Base-by-base conservation (phyloP, 2,113 vertebrate species). In the Recurvirostra avosetta region DNA sequence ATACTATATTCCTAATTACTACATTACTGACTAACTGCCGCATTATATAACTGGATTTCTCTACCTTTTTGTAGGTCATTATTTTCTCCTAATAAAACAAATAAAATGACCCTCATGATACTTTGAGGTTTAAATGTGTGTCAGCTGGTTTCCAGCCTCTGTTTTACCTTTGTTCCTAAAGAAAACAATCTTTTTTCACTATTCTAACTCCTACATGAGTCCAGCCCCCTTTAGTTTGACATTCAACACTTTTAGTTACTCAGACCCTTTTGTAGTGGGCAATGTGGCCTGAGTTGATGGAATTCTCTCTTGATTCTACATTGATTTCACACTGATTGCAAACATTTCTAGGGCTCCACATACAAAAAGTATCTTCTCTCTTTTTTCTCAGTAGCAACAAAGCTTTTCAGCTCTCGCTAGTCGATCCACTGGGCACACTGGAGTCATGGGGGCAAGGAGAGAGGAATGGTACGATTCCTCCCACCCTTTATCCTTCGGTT, bases 31-130 rank as follows among this genome's bases (percentile, higher is more conserved):
- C 25, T 83, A 84, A 81, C 80, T 95, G 45, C 72, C 76, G 1
- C 45, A 53, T 92, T 88, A 91, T 47, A 23, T 86, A 86, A 94
- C 34, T 75, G 25, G 17, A 76, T 66, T 84, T 85, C 52, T 95
- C 58, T 82, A n/a, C 36, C 52, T 88, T 71, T 94, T 94, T 94
- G 13, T 63, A 93, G 84, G 70, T 72, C 71, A 65, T 66, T 70
- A 65, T 82, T 92, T 90, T 84, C 65, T 72, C 14, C 62, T 76
- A 72, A 71, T 72, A 85, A 81, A 96, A 66, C 68, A 95, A 94
- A 85, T 81, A 87, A 90, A 87, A 75, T 1, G 0, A 95, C 7
- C 47, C 40, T 73, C 23, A 52, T 18, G 30, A 77, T 20, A 75
- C 8, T 78, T 52, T 10, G n/a, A 92, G 34, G 15, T 52, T 90